Conservation (phyloP, 2,113 vertebrate genomes). For the Taxidea taxus region DNA sequence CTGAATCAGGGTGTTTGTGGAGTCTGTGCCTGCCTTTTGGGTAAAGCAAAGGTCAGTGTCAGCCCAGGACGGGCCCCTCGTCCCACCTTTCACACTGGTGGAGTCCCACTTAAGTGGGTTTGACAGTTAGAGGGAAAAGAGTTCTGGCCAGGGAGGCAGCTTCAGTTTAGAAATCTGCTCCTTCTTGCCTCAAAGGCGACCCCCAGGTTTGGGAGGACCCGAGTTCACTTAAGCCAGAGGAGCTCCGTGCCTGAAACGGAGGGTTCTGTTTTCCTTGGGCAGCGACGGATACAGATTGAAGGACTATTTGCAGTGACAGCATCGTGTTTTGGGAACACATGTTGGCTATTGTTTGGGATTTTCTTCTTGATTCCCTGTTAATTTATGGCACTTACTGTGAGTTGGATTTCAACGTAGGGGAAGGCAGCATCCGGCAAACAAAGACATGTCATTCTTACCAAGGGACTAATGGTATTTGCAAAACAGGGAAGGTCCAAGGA, state of each 20-base stretch:
- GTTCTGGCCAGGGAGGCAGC: not conserved
- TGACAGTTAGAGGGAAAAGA: not conserved
- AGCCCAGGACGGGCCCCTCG: too few relatives aligned
- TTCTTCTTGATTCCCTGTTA: not conserved
- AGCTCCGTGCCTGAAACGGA: not conserved
- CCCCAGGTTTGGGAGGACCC: not conserved
- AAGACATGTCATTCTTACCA: not conserved
- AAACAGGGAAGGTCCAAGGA: not conserved
- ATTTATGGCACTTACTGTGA: not conserved
- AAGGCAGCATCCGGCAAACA: not conserved
- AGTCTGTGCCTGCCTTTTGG: too few relatives aligned
- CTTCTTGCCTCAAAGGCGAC: not conserved
- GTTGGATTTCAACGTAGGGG: not conserved
- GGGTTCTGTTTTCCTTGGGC: not conserved
- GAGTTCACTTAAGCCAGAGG: not conserved
- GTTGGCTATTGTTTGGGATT: not conserved
- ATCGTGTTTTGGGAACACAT: not conserved
- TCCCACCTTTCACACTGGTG: not conserved
- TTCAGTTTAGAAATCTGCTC: not conserved
- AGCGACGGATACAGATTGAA: not conserved
- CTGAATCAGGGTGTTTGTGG: not conserved
- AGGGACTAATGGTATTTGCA: not conserved
- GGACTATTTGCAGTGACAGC: not conserved
- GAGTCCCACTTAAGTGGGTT: not conserved
- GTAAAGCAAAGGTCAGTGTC: fast-evolving